These are phyloP conservation scores for Amphilophus citrinellus DNA, from an alignment of 2,113 vertebrate species.

Conservation along the genomic window DNA sequence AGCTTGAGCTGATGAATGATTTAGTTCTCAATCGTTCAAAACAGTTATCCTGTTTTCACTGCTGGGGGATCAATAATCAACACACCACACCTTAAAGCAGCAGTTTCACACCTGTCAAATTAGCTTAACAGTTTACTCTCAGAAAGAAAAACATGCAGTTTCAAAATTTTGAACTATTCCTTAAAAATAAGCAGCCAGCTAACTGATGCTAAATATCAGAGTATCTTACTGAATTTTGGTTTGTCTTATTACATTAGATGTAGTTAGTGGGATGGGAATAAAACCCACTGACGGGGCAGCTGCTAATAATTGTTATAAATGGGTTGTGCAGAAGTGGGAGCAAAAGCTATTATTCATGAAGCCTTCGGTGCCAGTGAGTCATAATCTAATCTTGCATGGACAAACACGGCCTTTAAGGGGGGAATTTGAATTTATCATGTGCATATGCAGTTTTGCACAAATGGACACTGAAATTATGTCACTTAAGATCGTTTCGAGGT, in stretches of 20 bases:
- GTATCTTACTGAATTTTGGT: neutral
- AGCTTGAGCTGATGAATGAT: no score
- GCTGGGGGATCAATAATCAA: no score
- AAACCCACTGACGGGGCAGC: conserved; percentile 15
- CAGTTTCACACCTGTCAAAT: no score
- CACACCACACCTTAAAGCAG: no score
- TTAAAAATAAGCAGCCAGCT: neutral
- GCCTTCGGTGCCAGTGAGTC: conserved; percentile 24
- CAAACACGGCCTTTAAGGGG: neutral
- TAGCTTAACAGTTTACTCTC: no score
- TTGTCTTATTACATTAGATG: neutral
- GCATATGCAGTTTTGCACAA: neutral
- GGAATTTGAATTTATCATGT: neutral
- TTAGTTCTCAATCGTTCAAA: no score
- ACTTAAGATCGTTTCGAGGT: no score
- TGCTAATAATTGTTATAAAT: conserved; percentile 35
- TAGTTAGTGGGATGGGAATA: neutral
- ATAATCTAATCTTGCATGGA: conserved; percentile 1
- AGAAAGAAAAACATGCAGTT: no score
- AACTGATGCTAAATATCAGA: neutral
- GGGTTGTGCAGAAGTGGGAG: conserved; percentile 37
- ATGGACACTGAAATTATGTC: neutral
- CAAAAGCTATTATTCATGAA: conserved; percentile 53
- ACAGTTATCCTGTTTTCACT: no score
- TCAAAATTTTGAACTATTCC: no score